Evolutionary conservation across 2,113 vertebrate species (phyloP), one percentile per base, ranked within the genome.

Genomic region (Callithrix jacchus): DNA sequence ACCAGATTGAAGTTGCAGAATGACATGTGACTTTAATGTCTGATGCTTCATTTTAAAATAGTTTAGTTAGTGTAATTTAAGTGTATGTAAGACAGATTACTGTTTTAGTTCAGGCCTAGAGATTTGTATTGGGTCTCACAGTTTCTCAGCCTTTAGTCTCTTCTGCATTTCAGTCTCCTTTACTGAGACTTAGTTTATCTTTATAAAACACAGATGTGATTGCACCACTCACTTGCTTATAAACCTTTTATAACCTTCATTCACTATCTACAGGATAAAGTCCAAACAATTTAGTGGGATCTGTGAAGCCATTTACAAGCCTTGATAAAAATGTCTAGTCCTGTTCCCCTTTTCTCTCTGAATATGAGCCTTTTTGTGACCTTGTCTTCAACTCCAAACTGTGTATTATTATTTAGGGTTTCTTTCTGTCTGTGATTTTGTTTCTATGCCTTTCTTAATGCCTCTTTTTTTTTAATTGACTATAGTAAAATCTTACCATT

Each of bases 261-360:
- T 97, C 58, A 84, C 54, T 90, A 42, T 94, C 81, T 93, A 40
- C 13, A 84, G 95, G 77, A 87, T 96, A 96, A 98, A 96, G 92
- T 97, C 87, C 64, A 82, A 95, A 85, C 76, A 95, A 37, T 42
- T 95, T 87, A 97, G 68, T 70, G 83, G 66, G 40, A 40, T 81
- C 84, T 95, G 7, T 37, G 74, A 94, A 93, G 71, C 89, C 76
- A 84, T 94, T 97, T 94, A 71, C 11, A 96, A 61, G 52, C 37
- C n/a, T 93, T 92, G 83, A 95, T 89, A 95, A 86, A 94, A 94
- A 79, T 49, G n/a, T 93, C 86, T 88, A 76, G 23, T 92, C 25
- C 18, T 96, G 2, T 94, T 93, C 25, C 47, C 11, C 16, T 52
- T 93, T 95, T 84, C 77, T 83, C 18, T 94, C 0, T 93, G 70